Conservation (phyloP, 2,113 vertebrate species). For the Myiozetetes cayanensis region DNA sequence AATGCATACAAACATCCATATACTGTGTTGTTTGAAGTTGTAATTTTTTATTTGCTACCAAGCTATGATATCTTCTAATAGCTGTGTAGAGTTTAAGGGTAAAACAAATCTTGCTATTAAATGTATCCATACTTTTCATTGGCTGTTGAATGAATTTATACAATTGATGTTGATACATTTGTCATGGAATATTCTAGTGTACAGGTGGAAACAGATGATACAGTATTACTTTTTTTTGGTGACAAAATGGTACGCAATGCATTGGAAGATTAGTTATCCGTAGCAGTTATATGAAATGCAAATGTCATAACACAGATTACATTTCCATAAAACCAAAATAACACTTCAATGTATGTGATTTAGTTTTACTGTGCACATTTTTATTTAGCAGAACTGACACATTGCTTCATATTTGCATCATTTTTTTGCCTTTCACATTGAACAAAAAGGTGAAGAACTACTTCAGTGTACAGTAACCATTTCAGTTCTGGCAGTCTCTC, state of each 20-base stretch:
- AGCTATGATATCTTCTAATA: conserved; percentile 42
- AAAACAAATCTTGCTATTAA: conserved; percentile 43
- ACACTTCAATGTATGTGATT: conserved; percentile 71
- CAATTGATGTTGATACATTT: conserved; percentile 49
- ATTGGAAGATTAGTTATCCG: conserved; percentile 65
- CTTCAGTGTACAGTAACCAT: conserved; percentile 29
- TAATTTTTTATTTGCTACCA: conserved; percentile 38
- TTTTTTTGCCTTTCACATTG: conserved; percentile 48
- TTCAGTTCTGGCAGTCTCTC: not conserved
- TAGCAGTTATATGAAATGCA: conserved; percentile 72
- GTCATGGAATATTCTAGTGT: conserved; percentile 58
- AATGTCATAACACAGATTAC: conserved; percentile 72
- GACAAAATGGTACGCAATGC: conserved; percentile 63
- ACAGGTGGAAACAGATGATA: conserved; percentile 67
- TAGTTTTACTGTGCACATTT: conserved; percentile 67
- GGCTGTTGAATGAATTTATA: conserved; percentile 41
- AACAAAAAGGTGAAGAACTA: conserved; percentile 56
- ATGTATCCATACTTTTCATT: conserved; percentile 20
- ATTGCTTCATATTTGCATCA: conserved; percentile 60
- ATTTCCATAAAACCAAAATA: conserved; percentile 73
- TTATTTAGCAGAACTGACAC: conserved; percentile 67
- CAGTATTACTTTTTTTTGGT: conserved; percentile 47
- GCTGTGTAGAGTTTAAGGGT: not conserved
- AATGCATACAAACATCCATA: conserved; percentile 35
- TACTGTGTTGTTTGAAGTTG: conserved; percentile 32